Conservation (phyloP, 37 sponge, comb jelly and placozoan genomes). For the Diacarnus erythraeanus region DNA sequence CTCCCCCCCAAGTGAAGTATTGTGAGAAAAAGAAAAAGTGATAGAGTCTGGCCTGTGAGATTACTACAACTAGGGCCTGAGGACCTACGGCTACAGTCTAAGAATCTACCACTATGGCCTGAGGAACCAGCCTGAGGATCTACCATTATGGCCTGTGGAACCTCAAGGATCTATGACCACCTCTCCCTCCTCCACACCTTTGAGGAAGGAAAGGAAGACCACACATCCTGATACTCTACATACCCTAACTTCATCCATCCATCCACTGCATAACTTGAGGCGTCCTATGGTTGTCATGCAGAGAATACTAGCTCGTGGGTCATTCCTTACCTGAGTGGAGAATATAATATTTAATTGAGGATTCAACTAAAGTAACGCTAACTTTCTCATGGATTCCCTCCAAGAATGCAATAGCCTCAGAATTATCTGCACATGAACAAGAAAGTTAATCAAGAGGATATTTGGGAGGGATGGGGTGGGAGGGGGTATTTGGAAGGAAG, state of each 20-base stretch:
- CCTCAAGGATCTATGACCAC: too few species aligned
- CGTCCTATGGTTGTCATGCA: constrained; percentile 69
- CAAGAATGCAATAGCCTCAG: constrained; percentile 36
- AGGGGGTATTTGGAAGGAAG: neutral
- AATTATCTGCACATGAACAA: constrained; percentile 15
- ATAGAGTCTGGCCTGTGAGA: too few species aligned
- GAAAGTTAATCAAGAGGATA: neutral
- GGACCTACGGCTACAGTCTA: too few species aligned
- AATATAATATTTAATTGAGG: too few species aligned
- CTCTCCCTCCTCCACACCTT: neutral
- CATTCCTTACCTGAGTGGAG: constrained; percentile 66
- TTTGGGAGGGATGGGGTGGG: neutral
- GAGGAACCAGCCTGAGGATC: too few species aligned
- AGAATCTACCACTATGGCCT: too few species aligned
- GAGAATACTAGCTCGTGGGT: constrained; percentile 27
- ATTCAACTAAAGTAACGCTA: neutral
- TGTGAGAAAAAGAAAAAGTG: too few species aligned
- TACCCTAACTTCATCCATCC: constrained; percentile 68
- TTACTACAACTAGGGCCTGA: too few species aligned
- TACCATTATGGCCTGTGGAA: too few species aligned
- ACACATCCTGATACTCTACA: neutral
- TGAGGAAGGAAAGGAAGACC: neutral
- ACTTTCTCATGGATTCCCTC: constrained; percentile 49
- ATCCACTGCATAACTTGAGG: constrained; percentile 18
- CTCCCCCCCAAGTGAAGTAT: too few species aligned